Base-by-base conservation (phyloP, 2,797 vertebrate species). In the Lates japonicus region DNA sequence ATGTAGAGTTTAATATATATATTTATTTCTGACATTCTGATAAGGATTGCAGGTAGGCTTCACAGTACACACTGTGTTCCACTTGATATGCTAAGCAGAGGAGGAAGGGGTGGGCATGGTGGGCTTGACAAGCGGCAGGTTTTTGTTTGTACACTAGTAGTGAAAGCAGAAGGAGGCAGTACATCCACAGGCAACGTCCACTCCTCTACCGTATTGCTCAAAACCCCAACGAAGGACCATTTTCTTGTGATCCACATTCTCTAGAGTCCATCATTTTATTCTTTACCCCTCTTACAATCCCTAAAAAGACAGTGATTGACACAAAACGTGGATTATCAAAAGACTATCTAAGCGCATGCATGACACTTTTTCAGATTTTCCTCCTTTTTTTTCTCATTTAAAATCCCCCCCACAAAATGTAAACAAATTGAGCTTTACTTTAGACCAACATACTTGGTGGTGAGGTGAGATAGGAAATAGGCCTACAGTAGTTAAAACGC, bases 1-100 rank as follows among this genome's bases (percentile, higher is more conserved):
- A 96, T 93, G 93, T 96, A 95, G 89, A 95, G 92, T 96, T 96
- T 96, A 95, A 95, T 96, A 95, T 95, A 94, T 91, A 77, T 90
- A 86, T 95, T 93, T 94, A 94, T 94, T 95, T 95, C 92, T 95
- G 95, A 96, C 96, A 96, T 96, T 96, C 95, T 95, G 94, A 94
- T 95, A 92, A 95, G 95, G 95, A 95, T 95, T 95, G 94, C 94
- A 92, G 93, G 92, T 92, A 93, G 95, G 94, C 94, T 92, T 95
- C 94, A 95, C 93, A 95, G 94, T 95, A 94, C 94, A 95, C 87
- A 95, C 95, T 95, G 96, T 95, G 95, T 94, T 95, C 92, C 93
- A 96, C 94, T 94, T 94, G 94, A 94, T 94, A 95, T 94, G 94
- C 95, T 92, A 95, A 96, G 95, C 95, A 94, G 93, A 92, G 83